Conservation (phyloP, 1,140 invertebrate genomes). For the Thaumetopoea pityocampa region DNA sequence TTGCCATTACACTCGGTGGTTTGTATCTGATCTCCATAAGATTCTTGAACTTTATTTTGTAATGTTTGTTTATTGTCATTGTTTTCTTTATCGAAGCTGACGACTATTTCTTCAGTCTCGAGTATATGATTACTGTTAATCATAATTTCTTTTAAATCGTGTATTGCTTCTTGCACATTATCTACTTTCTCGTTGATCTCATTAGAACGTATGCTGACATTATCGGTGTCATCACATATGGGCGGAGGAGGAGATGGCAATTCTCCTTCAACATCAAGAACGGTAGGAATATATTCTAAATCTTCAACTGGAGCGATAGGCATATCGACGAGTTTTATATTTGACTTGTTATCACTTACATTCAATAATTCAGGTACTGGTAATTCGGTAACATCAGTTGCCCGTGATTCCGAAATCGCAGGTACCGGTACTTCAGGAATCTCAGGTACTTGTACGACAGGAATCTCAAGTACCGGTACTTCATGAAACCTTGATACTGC, state of each 20-base stretch:
- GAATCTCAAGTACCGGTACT: background rate
- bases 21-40: slow-evolving; percentile 14
- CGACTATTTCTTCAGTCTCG: slow-evolving; percentile 1
- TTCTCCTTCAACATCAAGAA: slow-evolving; percentile 24
- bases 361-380: no score
- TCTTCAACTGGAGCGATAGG: slow-evolving; percentile 3
- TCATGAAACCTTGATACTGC: no score
- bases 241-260: slow-evolving; percentile 22
- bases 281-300: slow-evolving; percentile 10
- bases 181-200: background rate
- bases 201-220: background rate
- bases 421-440: no score
- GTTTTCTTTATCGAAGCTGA: slow-evolving; percentile 6
- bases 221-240: slow-evolving; percentile 5
- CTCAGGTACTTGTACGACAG: slow-evolving; percentile 4
- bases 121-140: slow-evolving; percentile 4
- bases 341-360: no score
- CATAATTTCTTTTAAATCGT: slow-evolving; percentile 15
- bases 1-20: slow-evolving; percentile 31
- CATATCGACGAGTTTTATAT: no score
- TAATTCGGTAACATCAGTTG: slow-evolving; percentile 1
- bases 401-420: no score
- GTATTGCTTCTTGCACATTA: slow-evolving; percentile 6
- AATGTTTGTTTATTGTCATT: slow-evolving; percentile 7
- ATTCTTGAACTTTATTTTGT: slow-evolving; percentile 21